Evolutionary conservation across 2,888 invertebrate genomes (phyloP), one percentile per base, ranked within the genome.

Genomic region (Cephus runcator): DNA sequence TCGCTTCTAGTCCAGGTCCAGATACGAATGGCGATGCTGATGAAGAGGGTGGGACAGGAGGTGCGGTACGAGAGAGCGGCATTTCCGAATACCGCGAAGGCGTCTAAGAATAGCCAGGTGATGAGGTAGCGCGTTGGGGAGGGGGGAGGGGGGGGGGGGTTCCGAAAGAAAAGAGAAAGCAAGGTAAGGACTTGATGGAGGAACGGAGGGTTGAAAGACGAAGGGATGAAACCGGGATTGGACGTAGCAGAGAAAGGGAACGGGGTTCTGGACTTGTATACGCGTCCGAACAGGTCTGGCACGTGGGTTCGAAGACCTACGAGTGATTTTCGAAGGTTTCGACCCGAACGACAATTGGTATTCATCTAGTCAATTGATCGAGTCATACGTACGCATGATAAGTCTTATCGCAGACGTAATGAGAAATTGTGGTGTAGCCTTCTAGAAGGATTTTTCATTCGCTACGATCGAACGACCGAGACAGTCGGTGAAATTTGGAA

Each of bases 61-160:
- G 78, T 73, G 73, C 77, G 78, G 77, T 80, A 79, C 79, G 79
- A 80, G 80, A 82, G 79, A 69, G 75, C 12, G 83, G 85, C 81
- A 84, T 85, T 86, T 81, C 84, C 84, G 75, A 83, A 79, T 80
- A 80, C 77, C 80, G 78, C 78, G 81, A 83, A 78, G 77, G 77
- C 77, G 74, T 81, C 84, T 77, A 79, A 82, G 82, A 86, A 86
- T 85, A 84, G 81, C 77, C 69, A 34, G 68, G 76, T 79, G 81
- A 82, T 82, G 82, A 84, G 82, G 73, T 80, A 79, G 75, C 76
- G 77, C n/a, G 81, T 30, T 9, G 11, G 3, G 74, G n/a, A n/a
- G 1, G 35, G 9, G 73, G 30, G 23, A 34, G 30, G 9, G 23
- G 69, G 9, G n/a, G 0, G 33, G 33, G 12, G 69, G 69, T 4